A percentile compares a stretch with the other conserved stretches of the same genome.
Conservation (phyloP, 2,888 invertebrate species). For the Seira sanloemensis region DNA sequence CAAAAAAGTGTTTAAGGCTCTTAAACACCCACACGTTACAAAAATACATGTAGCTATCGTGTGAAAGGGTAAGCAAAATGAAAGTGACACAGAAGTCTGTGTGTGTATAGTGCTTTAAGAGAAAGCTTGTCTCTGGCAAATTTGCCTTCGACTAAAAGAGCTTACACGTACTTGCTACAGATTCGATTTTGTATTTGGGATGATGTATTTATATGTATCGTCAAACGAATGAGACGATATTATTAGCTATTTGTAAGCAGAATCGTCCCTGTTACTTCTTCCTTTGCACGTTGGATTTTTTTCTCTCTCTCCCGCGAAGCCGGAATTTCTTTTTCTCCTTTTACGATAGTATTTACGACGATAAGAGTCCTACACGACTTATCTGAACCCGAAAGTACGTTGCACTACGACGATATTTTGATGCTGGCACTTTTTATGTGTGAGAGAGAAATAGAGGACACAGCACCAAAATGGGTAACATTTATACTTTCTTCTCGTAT, state of each 20-base stretch:
- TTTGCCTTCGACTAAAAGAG: background rate
- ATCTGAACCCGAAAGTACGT: constrained; percentile 16
- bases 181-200: background rate
- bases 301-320: background rate
- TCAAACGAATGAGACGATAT: constrained; percentile 18
- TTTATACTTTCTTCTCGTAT: background rate
- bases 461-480: constrained; percentile 14
- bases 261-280: constrained; percentile 31
- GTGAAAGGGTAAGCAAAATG: no score
- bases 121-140: background rate
- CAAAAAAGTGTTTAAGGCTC: no score
- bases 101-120: no score
- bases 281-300: background rate
- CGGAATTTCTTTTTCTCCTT: constrained; percentile 12
- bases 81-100: no score
- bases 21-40: no score
- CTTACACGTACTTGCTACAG: background rate
- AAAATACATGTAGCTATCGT: no score
- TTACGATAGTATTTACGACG: background rate
- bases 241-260: constrained; percentile 33
- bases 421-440: constrained; percentile 52
- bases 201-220: constrained; percentile 18
- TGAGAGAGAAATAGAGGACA: constrained; percentile 55
- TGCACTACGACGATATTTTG: constrained; percentile 23
- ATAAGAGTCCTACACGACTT: no score